Conservation (phyloP, 2,113 vertebrate species). For the Gila orcuttii region DNA sequence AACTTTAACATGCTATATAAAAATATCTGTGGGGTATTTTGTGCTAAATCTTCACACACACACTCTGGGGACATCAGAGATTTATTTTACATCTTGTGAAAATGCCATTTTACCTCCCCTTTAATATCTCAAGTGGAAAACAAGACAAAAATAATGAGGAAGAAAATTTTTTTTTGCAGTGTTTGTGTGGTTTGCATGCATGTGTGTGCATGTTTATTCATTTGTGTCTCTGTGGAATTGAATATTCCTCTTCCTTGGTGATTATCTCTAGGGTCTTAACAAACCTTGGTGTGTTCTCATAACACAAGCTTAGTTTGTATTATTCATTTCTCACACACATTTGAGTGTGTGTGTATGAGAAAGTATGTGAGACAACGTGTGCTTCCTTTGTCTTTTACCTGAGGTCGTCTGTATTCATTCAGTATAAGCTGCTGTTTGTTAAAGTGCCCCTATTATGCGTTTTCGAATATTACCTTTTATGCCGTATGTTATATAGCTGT, state of each 20-base stretch:
- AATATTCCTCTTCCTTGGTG: conserved; percentile 58
- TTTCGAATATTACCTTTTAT: no score
- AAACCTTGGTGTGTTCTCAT: conserved; percentile 71
- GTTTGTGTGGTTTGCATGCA: neutral
- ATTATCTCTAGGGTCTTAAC: conserved; percentile 68
- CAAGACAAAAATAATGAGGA: no score
- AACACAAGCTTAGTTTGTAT: conserved; percentile 62
- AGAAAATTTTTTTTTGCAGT: neutral
- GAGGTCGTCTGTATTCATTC: neutral
- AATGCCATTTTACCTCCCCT: no score
- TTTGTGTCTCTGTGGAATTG: conserved; percentile 42
- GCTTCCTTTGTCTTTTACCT: neutral
- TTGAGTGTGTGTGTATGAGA: neutral
- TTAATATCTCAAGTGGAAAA: no score
- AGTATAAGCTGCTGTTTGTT: neutral
- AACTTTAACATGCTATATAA: no score
- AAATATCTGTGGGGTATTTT: no score
- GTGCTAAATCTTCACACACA: no score
- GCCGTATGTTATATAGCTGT: no score
- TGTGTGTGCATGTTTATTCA: conserved; percentile 31
- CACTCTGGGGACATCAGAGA: no score
- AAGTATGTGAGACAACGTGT: neutral
- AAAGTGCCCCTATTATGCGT: no score
- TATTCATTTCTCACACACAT: conserved; percentile 4
- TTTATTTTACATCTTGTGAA: no score